These are phyloP conservation scores for Holothuria scabra DNA, from an alignment of 53 echinoderm and acorn worm genomes.

Conservation along the genomic window DNA sequence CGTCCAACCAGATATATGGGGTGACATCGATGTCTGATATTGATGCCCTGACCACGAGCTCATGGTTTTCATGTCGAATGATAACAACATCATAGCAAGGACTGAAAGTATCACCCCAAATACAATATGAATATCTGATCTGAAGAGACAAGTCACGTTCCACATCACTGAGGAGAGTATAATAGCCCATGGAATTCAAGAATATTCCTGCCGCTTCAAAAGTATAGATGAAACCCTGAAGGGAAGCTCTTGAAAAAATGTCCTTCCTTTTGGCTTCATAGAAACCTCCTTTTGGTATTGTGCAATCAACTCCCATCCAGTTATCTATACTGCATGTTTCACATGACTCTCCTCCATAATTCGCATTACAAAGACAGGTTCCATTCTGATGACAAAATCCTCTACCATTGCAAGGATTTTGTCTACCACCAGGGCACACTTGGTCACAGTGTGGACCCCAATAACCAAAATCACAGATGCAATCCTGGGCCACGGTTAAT, in stretches of 20 bases:
- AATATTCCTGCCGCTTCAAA: slow-evolving; percentile 75
- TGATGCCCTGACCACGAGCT: slow-evolving; percentile 63
- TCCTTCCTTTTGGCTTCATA: slow-evolving; percentile 37
- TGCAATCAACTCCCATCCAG: slow-evolving; percentile 84
- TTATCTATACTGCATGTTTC: slow-evolving; percentile 47
- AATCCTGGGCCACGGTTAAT: slow-evolving; percentile 22
- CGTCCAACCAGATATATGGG: slow-evolving; percentile 66
- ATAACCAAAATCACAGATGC: slow-evolving; percentile 69
- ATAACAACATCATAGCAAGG: slow-evolving; percentile 75
- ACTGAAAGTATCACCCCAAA: slow-evolving; percentile 50
- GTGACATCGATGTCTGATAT: slow-evolving; percentile 4
- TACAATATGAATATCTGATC: slow-evolving; percentile 65
- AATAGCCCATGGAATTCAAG: slow-evolving; percentile 54
- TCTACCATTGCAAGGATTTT: slow-evolving; percentile 71
- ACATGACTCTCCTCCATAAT: slow-evolving; percentile 69
- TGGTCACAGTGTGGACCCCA: slow-evolving; percentile 65
- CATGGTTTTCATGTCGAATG: slow-evolving; percentile 46
- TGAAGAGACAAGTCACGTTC: slow-evolving; percentile 45
- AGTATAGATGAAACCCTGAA: slow-evolving; percentile 67
- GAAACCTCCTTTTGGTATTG: slow-evolving; percentile 54
- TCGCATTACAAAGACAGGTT: slow-evolving; percentile 69
- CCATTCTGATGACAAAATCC: slow-evolving; percentile 69
- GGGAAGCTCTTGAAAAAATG: slow-evolving; percentile 44
- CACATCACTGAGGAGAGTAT: slow-evolving; percentile 62
- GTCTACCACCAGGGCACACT: slow-evolving; percentile 78